Conservation (phyloP, 2,888 invertebrate species). For the Orthosia incerta region DNA sequence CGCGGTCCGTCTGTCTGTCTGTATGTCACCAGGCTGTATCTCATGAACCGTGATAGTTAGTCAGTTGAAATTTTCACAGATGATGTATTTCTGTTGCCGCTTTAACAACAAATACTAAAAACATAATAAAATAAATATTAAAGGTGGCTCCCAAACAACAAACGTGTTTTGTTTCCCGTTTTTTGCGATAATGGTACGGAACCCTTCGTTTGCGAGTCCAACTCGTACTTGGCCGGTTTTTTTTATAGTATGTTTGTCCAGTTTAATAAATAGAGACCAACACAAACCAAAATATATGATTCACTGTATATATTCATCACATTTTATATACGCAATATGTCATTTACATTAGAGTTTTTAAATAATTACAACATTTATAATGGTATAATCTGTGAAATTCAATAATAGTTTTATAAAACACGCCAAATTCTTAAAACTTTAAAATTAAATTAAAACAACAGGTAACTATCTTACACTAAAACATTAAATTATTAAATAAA, state of each 20-base stretch:
- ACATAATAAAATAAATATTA: no score
- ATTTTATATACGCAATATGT: constrained; percentile 72
- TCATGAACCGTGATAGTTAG: no score
- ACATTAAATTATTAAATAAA: constrained; percentile 49
- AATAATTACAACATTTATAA: constrained; percentile 70
- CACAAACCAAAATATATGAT: constrained; percentile 38
- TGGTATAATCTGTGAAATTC: constrained; percentile 59
- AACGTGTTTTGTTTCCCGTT: no score
- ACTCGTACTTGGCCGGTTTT: no score
- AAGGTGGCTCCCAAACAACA: no score
- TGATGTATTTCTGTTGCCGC: no score
- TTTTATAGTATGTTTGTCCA: neutral
- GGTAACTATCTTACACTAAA: constrained; percentile 36
- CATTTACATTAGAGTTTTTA: constrained; percentile 69
- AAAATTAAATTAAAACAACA: constrained; percentile 26
- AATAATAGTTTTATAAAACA: constrained; percentile 48
- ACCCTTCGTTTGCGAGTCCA: no score
- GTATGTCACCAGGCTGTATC: no score
- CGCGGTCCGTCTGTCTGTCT: no score
- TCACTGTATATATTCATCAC: constrained; percentile 72
- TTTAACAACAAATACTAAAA: no score
- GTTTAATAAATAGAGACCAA: neutral
- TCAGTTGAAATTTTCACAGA: no score
- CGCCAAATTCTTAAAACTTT: constrained; percentile 31
- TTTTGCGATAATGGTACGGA: no score